Conservation (phyloP, 2,888 invertebrate genomes). For the Drosophila cognata region DNA sequence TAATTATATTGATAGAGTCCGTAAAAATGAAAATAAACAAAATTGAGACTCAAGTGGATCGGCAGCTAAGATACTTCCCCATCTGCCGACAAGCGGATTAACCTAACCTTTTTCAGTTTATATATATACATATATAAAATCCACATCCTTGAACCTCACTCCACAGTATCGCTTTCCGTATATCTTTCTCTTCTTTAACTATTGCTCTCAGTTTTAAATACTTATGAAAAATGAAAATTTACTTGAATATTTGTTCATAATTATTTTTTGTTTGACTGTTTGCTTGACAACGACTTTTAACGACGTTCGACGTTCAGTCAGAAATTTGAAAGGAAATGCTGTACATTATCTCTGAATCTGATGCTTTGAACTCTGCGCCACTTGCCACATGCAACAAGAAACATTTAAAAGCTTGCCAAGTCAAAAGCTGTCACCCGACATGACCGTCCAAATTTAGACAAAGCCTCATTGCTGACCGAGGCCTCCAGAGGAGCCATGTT, state of each 20-base stretch:
- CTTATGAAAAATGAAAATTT: constrained; percentile 36
- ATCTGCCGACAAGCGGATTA: background rate
- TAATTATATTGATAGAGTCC: background rate
- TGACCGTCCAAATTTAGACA: constrained; percentile 78
- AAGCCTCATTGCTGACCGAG: constrained; percentile 66
- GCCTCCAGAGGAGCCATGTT: constrained; percentile 62
- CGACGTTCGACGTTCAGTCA: constrained; percentile 46
- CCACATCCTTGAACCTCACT: background rate
- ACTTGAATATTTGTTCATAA: constrained; percentile 41
- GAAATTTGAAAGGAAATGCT: constrained; percentile 77
- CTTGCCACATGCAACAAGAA: constrained; percentile 44
- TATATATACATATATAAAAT: too few relatives aligned
- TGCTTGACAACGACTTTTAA: constrained; percentile 6
- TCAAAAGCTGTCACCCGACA: constrained; percentile 76
- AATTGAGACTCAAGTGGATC: background rate
- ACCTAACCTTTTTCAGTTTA: background rate
- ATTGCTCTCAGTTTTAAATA: constrained; percentile 17
- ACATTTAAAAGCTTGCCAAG: constrained; percentile 67
- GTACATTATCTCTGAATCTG: constrained; percentile 72
- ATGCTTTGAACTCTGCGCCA: constrained; percentile 77
- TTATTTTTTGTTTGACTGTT: constrained; percentile 28
- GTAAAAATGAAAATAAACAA: background rate
- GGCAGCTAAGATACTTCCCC: background rate
- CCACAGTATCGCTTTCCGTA: constrained; percentile 7
- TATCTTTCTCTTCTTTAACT: constrained; percentile 23